These are phyloP conservation scores for Lemur catta DNA, from an alignment of 2,797 vertebrate genomes.

Conservation along the genomic window DNA sequence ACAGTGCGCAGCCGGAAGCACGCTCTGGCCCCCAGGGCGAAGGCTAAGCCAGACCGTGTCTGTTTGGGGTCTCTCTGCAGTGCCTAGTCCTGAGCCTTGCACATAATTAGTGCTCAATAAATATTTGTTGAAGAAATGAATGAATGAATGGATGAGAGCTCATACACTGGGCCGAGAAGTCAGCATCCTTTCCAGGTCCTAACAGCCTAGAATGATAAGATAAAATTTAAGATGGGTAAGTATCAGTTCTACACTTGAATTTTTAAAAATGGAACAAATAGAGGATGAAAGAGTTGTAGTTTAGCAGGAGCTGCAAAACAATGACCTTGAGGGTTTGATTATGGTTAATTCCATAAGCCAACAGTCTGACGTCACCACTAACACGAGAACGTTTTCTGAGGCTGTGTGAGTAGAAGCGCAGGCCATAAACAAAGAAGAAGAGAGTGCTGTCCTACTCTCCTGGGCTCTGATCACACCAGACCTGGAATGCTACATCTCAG, in stretches of 20 bases:
- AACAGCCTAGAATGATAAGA: background rate
- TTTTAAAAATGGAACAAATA: background rate
- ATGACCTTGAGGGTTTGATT: background rate
- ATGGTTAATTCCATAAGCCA: background rate
- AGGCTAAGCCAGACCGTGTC: background rate
- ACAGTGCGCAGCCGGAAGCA: background rate
- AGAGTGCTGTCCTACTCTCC: background rate
- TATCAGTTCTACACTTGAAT: background rate
- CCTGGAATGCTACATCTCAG: background rate
- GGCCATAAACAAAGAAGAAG: background rate
- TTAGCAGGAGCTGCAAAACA: background rate
- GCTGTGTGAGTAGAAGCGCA: background rate
- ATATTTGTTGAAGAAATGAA: background rate
- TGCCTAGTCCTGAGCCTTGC: too few species aligned
- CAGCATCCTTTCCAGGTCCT: background rate
- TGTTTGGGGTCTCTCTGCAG: background rate
- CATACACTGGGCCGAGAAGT: background rate
- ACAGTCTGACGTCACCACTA: background rate
- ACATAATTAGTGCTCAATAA: background rate
- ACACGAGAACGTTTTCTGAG: background rate
- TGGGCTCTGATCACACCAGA: background rate
- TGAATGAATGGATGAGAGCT: background rate
- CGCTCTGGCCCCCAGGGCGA: background rate
- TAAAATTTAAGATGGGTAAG: background rate
- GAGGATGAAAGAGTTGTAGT: background rate